Conservation (phyloP, 92 coral and sea anemone genomes). For the Palythoa caribaeorum region DNA sequence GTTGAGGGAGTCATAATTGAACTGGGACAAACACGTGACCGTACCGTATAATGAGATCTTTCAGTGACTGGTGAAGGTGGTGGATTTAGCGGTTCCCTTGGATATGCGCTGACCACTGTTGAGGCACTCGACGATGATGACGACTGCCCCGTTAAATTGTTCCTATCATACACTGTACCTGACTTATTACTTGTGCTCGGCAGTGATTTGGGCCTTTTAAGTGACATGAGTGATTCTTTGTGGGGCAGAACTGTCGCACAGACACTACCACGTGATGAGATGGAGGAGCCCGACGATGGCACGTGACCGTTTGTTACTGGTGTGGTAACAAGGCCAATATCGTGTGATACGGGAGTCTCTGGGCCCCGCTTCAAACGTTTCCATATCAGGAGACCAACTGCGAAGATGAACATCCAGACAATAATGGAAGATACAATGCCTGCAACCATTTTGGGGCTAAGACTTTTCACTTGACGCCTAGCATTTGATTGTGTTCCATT, state of each 20-base stretch:
- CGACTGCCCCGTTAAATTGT: slow-evolving; percentile 92
- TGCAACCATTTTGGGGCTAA: slow-evolving; percentile 78
- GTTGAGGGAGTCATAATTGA: slow-evolving; percentile 93
- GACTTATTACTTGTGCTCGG: slow-evolving; percentile 82
- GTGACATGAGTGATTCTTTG: slow-evolving; percentile 70
- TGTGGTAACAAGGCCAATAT: slow-evolving; percentile 76
- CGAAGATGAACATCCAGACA: slow-evolving; percentile 76
- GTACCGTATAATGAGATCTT: slow-evolving; percentile 85
- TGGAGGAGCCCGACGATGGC: slow-evolving; percentile 67
- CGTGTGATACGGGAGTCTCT: slow-evolving; percentile 67
- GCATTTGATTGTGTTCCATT: neutral
- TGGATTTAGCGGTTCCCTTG: slow-evolving; percentile 88
- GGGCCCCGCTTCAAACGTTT: slow-evolving; percentile 86
- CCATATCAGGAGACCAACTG: slow-evolving; percentile 78
- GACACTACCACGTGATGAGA: slow-evolving; percentile 72
- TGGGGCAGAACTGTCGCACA: slow-evolving; percentile 66
- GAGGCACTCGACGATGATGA: slow-evolving; percentile 90
- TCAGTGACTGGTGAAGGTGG: slow-evolving; percentile 99
- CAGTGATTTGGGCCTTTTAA: slow-evolving; percentile 64
- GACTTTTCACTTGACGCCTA: neutral
- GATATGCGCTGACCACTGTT: slow-evolving; percentile 86
- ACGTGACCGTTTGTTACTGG: slow-evolving; percentile 71
- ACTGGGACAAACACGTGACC: slow-evolving; percentile 88
- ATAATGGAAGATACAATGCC: slow-evolving; percentile 84
- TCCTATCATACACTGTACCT: slow-evolving; percentile 91